Evolutionary conservation across 2,113 vertebrate genomes (phyloP).

Genomic region (Poeciliopsis turrubarensis): DNA sequence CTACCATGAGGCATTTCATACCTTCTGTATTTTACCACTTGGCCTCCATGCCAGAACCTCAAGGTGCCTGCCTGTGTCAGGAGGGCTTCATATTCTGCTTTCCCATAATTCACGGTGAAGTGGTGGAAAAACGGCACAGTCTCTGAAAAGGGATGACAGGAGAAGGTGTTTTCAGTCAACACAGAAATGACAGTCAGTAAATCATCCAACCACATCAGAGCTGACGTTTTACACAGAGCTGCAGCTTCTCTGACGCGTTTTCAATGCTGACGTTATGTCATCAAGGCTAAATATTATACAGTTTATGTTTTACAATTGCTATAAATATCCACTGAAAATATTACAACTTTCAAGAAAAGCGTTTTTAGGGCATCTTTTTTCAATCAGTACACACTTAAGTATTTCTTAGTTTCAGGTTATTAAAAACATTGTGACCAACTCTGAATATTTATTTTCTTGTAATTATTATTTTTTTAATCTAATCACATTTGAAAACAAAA

Average conservation of each 20-base stretch:
- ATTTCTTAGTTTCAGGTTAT: no score
- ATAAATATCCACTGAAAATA: background rate
- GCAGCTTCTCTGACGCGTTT: background rate
- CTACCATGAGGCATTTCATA: slow-evolving; percentile 53
- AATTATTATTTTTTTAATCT: no score
- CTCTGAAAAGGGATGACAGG: slow-evolving; percentile 9
- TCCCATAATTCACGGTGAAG: slow-evolving; percentile 38
- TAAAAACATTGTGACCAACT: no score
- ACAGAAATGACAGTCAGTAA: slow-evolving; percentile 33
- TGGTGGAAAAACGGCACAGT: slow-evolving; percentile 15
- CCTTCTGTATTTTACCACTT: slow-evolving; percentile 33
- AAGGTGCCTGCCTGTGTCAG: slow-evolving; percentile 40
- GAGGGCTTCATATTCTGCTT: slow-evolving; percentile 24
- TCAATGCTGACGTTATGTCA: background rate
- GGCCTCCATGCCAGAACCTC: slow-evolving; percentile 32
- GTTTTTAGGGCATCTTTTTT: no score
- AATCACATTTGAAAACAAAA: no score
- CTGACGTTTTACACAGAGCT: background rate
- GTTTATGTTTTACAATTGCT: background rate
- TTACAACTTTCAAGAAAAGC: background rate
- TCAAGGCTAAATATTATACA: background rate
- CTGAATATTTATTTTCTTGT: no score
- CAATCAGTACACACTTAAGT: no score
- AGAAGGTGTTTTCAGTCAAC: slow-evolving; percentile 37
- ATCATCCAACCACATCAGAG: slow-evolving; percentile 37